These are phyloP conservation scores for Scylla paramamosain DNA, from an alignment of 1,140 invertebrate species.

Conservation along the genomic window DNA sequence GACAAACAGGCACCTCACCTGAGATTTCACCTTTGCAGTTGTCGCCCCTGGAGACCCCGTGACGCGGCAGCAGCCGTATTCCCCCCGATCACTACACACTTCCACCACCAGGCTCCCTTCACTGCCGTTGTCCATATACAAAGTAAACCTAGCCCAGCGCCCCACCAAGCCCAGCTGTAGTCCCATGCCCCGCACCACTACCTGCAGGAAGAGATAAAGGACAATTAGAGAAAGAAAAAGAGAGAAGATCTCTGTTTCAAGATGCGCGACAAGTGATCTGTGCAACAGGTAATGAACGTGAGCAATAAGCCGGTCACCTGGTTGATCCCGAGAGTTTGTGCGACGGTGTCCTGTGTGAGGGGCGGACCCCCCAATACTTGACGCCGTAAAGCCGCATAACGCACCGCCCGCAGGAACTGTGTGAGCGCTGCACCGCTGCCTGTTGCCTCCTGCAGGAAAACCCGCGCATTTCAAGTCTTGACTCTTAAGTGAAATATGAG, in stretches of 20 bases:
- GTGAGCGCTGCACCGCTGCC: not conserved
- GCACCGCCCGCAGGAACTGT: conserved; percentile 24
- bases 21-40: too few species aligned
- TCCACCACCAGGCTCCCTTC: conserved; percentile 55
- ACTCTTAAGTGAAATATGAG: too few species aligned
- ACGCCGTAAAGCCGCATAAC: conserved; percentile 4
- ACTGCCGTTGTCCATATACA: conserved; percentile 14
- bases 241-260: too few species aligned
- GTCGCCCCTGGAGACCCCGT: not conserved
- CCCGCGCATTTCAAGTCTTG: not conserved
- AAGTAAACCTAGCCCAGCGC: conserved; percentile 48
- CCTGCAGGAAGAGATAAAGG: conserved; percentile 11
- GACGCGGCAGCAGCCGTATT: conserved; percentile 54
- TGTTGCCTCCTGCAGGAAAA: not conserved
- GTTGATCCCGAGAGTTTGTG: conserved; percentile 47
- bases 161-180: conserved; percentile 67
- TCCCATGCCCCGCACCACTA: conserved; percentile 63
- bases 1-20: too few species aligned
- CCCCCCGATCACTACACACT: conserved; percentile 31
- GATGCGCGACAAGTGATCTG: too few species aligned
- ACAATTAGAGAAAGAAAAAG: not conserved
- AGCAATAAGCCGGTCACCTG: conserved; percentile 8
- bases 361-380: conserved; percentile 30
- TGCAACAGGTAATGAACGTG: not conserved
- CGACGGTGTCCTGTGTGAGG: conserved; percentile 48